phyloP scores from a whole-genome alignment of 1,140 invertebrate genomes.

The Drosophila albomicans region DNA sequence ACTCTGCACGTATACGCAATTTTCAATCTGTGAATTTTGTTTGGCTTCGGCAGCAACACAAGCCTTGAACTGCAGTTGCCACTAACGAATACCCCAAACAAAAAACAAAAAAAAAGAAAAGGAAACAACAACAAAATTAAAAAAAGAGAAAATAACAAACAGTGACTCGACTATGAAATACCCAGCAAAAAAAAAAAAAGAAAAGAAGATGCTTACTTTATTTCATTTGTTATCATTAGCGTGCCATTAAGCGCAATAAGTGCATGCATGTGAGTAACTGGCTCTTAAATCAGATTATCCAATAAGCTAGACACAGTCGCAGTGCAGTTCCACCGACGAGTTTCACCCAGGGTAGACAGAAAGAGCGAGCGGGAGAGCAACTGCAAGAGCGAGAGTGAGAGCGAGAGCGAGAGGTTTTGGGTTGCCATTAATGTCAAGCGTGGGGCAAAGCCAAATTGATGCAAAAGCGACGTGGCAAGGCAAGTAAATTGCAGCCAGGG shows the following conservation, averaged over 20 bases:
- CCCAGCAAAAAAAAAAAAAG: neutral
- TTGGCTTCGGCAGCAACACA: constrained; percentile 8
- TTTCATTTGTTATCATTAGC: too few species aligned
- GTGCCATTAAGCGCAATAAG: neutral
- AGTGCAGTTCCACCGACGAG: neutral
- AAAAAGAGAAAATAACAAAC: neutral
- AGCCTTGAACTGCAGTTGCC: constrained; percentile 36
- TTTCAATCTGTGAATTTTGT: constrained; percentile 34
- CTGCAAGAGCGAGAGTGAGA: too few species aligned
- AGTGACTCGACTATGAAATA: neutral
- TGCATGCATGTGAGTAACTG: neutral
- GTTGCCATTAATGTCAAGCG: constrained; percentile 60
- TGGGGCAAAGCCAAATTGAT: constrained; percentile 32
- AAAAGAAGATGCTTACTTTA: neutral
- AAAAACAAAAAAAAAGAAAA: neutral
- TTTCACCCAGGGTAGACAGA: constrained; percentile 1
- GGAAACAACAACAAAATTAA: neutral
- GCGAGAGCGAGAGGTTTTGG: neutral
- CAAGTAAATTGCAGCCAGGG: constrained; percentile 44
- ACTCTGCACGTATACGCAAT: constrained; percentile 42
- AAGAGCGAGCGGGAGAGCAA: neutral
- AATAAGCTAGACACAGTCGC: neutral
- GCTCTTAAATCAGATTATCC: neutral
- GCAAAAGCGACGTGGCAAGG: constrained; percentile 32
- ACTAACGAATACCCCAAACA: constrained; percentile 44